Evolutionary conservation across 2,888 invertebrate species (phyloP).

Genomic region (Clanis bilineata): DNA sequence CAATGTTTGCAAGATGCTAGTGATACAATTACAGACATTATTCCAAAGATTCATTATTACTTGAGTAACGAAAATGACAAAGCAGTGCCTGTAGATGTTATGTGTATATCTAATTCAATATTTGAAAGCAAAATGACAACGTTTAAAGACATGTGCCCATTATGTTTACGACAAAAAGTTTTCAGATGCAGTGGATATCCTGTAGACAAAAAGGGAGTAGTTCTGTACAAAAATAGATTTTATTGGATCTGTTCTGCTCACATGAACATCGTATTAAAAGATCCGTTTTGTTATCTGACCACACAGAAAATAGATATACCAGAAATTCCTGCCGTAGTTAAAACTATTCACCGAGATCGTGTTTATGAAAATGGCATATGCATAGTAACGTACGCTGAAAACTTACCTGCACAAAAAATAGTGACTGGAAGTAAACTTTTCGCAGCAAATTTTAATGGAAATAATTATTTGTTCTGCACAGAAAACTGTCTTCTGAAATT

Average conservation of each 20-base stretch:
- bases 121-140: constrained; percentile 74
- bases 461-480: constrained; percentile 82
- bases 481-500: constrained; percentile 77
- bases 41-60: constrained; percentile 76
- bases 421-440: constrained; percentile 65
- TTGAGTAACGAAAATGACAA: constrained; percentile 67
- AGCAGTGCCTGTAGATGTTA: constrained; percentile 72
- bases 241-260: constrained; percentile 85
- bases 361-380: constrained; percentile 82
- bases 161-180: constrained; percentile 72
- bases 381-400: constrained; percentile 82
- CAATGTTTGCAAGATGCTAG: constrained; percentile 71
- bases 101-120: constrained; percentile 81
- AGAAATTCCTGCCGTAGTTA: constrained; percentile 73
- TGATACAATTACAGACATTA: constrained; percentile 53
- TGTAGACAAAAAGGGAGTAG: constrained; percentile 77
- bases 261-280: constrained; percentile 62
- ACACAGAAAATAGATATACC: constrained; percentile 57
- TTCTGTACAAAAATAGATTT: constrained; percentile 78
- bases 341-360: constrained; percentile 56
- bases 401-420: constrained; percentile 71
- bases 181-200: constrained; percentile 66
- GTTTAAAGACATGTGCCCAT: constrained; percentile 82
- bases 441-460: constrained; percentile 73
- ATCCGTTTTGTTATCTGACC: constrained; percentile 65